phyloP scores from a whole-genome alignment of 1,140 invertebrate genomes.

The Camponotus pennsylvanicus region DNA sequence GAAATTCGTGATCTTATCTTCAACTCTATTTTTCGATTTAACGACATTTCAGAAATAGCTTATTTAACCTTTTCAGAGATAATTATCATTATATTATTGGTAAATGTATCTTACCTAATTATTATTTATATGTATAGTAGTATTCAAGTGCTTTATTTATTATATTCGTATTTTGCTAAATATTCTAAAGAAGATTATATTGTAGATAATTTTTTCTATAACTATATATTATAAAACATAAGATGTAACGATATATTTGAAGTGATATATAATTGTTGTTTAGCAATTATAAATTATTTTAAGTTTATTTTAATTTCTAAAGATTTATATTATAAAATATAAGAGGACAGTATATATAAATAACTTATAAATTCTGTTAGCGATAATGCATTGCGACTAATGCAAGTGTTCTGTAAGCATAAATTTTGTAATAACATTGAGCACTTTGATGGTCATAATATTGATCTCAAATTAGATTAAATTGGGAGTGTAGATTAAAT shows the following conservation, averaged over 20 bases:
- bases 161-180: not conserved
- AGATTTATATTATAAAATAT: too few relatives aligned
- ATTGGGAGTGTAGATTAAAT: constrained; percentile 28
- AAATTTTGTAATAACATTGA: too few relatives aligned
- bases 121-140: not conserved
- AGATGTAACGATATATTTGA: too few relatives aligned
- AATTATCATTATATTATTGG: not conserved
- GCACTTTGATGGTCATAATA: constrained; percentile 21
- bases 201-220: too few relatives aligned
- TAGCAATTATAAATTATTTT: too few relatives aligned
- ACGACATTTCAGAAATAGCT: not conserved
- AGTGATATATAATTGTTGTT: too few relatives aligned
- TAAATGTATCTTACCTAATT: not conserved
- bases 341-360: too few relatives aligned
- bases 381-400: too few relatives aligned
- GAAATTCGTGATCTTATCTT: constrained; percentile 49
- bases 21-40: constrained; percentile 42
- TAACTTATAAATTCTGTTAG: too few relatives aligned
- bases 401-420: not conserved
- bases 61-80: not conserved
- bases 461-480: constrained; percentile 14
- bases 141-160: constrained; percentile 6
- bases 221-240: too few relatives aligned
- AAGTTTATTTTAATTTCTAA: too few relatives aligned
- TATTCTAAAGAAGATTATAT: not conserved